Conservation (phyloP, 2,888 invertebrate genomes). For the Epinotia nisella region DNA sequence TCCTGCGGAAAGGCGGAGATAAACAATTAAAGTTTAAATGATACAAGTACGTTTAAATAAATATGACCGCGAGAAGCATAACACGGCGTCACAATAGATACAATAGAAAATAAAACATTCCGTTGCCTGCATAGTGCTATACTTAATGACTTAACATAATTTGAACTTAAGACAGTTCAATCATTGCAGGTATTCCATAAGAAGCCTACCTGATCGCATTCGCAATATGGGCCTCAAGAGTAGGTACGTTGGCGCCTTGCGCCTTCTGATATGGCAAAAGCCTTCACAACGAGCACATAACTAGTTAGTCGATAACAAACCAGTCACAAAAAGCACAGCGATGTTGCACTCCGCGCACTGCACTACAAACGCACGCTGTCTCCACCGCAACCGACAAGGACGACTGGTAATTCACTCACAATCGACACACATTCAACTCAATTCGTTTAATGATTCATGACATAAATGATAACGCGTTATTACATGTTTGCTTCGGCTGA, state of each 20-base stretch:
- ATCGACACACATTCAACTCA: slow-evolving; percentile 43
- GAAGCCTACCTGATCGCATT: slow-evolving; percentile 52
- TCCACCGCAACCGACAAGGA: slow-evolving; percentile 31
- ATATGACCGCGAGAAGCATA: slow-evolving; percentile 9
- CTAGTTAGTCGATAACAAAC: slow-evolving; percentile 18
- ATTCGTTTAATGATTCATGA: slow-evolving; percentile 35
- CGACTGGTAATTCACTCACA: slow-evolving; percentile 42
- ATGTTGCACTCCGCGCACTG: slow-evolving; percentile 47
- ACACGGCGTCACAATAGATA: neutral
- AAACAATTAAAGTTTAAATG: neutral
- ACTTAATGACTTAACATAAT: neutral
- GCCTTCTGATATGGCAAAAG: slow-evolving; percentile 5
- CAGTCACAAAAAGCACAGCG: slow-evolving; percentile 5
- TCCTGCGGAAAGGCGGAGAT: neutral
- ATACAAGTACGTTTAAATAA: slow-evolving; percentile 8
- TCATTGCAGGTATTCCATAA: slow-evolving; percentile 46
- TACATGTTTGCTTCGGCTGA: slow-evolving; percentile 42
- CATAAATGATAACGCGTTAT: slow-evolving; percentile 43
- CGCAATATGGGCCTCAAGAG: slow-evolving; percentile 49
- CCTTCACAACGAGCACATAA: slow-evolving; percentile 8
- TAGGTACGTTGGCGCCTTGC: no score
- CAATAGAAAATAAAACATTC: slow-evolving; percentile 2
- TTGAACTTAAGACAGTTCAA: neutral
- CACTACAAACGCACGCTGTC: slow-evolving; percentile 23
- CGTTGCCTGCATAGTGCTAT: neutral